Conservation (phyloP, 2,113 vertebrate genomes). For the Crocuta crocuta region DNA sequence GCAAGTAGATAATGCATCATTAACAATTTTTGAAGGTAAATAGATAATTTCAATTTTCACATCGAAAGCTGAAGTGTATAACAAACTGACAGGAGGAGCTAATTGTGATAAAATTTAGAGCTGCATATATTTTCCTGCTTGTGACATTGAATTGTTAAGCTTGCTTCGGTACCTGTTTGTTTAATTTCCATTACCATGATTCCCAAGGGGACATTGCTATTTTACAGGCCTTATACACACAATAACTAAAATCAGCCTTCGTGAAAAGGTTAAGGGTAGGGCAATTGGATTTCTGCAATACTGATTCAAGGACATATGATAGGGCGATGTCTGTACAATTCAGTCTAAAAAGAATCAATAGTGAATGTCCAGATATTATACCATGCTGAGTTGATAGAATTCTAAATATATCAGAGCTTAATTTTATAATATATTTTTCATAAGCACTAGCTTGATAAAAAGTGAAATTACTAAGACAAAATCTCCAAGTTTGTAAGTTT, state of each 20-base stretch:
- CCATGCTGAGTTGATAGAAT: slow-evolving; percentile 46
- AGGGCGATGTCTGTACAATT: slow-evolving; percentile 74
- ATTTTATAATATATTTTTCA: slow-evolving; percentile 22
- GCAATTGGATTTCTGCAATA: slow-evolving; percentile 85
- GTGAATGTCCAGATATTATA: slow-evolving; percentile 50
- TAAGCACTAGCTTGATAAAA: neutral
- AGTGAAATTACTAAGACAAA: neutral
- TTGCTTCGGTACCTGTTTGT: slow-evolving; percentile 75
- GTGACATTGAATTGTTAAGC: slow-evolving; percentile 77
- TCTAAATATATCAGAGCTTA: slow-evolving; percentile 65
- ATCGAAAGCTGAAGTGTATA: neutral
- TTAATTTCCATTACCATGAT: slow-evolving; percentile 82
- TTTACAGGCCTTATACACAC: slow-evolving; percentile 69
- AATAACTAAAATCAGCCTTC: slow-evolving; percentile 82
- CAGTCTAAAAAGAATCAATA: slow-evolving; percentile 81
- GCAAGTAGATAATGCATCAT: slow-evolving; percentile 47
- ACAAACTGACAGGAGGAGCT: slow-evolving; percentile 42
- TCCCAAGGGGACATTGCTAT: slow-evolving; percentile 71
- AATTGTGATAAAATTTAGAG: slow-evolving; percentile 55
- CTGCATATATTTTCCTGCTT: neutral
- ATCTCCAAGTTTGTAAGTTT: neutral
- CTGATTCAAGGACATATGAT: slow-evolving; percentile 80
- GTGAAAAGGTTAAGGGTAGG: slow-evolving; percentile 82
- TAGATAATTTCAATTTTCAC: slow-evolving; percentile 61
- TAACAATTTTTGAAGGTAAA: slow-evolving; percentile 71